Evolutionary conservation across 1,140 invertebrate species (phyloP).

Genomic region (Ips nitidus): DNA sequence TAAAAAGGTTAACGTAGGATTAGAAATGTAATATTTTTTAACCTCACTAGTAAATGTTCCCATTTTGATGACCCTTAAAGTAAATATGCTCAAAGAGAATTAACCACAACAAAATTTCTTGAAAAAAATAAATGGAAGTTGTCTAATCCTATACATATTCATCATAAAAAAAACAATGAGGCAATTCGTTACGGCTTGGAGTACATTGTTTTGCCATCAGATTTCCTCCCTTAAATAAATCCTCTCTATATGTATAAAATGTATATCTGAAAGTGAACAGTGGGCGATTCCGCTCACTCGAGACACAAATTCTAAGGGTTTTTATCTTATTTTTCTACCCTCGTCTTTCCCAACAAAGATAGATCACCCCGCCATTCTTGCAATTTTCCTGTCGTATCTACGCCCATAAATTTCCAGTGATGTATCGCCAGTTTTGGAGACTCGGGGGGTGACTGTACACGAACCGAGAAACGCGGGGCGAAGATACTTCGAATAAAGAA

Average conservation of each 20-base stretch:
- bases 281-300: conserved; percentile 51
- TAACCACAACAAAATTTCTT: no score
- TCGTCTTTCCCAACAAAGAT: conserved; percentile 53
- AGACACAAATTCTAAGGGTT: conserved; percentile 53
- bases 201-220: conserved; percentile 35
- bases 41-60: no score
- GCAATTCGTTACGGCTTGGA: conserved; percentile 4
- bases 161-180: not conserved
- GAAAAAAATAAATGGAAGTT: no score
- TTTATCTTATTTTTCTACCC: conserved; percentile 53
- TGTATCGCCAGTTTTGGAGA: conserved; percentile 52
- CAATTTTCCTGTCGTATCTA: conserved; percentile 58
- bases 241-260: conserved; percentile 38
- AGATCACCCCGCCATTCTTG: conserved; percentile 57
- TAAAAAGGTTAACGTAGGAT: no score
- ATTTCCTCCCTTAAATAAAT: conserved; percentile 29
- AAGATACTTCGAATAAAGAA: conserved; percentile 44
- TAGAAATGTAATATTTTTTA: no score
- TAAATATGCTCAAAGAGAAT: no score
- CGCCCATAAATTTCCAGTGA: conserved; percentile 56
- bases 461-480: conserved; percentile 30
- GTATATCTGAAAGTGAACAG: conserved; percentile 47
- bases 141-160: not conserved
- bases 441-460: conserved; percentile 44
- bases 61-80: no score